A percentile compares a stretch with the other conserved stretches of the same genome.
Evolutionary conservation across 2,797 vertebrate species (phyloP).

Genomic region (Gadopsis marmoratus): DNA sequence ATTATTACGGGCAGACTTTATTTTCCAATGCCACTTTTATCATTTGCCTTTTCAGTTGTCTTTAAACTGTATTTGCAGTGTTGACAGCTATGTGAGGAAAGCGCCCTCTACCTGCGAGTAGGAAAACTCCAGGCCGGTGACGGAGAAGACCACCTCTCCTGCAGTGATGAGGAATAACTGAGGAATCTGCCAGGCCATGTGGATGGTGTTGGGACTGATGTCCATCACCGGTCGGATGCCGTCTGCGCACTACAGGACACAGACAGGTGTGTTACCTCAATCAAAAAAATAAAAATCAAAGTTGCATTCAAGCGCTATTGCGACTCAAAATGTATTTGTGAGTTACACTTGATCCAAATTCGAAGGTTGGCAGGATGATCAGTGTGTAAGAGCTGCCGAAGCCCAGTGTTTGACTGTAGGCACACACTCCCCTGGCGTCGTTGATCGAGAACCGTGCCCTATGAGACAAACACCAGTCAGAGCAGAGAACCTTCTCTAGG

Average conservation of each 20-base stretch:
- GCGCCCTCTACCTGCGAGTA: conserved; percentile 92
- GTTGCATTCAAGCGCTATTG: not conserved
- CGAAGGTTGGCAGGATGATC: conserved; percentile 75
- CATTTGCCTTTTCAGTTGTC: not conserved
- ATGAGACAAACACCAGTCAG: conserved; percentile 15
- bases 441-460: conserved; percentile 64
- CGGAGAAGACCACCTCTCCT: conserved; percentile 95
- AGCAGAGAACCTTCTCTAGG: not conserved
- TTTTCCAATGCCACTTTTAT: not conserved
- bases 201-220: conserved; percentile 88
- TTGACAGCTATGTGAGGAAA: not conserved
- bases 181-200: conserved; percentile 95
- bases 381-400: conserved; percentile 91
- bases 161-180: conserved; percentile 95
- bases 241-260: conserved; percentile 66
- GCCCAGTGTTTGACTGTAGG: conserved; percentile 60
- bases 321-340: not conserved
- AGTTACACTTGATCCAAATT: conserved; percentile 61
- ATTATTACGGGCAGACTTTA: not conserved
- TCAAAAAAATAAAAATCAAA: not conserved
- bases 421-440: not conserved
- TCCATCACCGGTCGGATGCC: conserved; percentile 71
- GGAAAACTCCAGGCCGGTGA: conserved; percentile 96
- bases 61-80: not conserved
- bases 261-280: not conserved